A percentile compares a stretch with the other conserved stretches of the same genome.
Evolutionary conservation across 2,113 vertebrate species (phyloP).

Genomic region (Smithornis capensis): DNA sequence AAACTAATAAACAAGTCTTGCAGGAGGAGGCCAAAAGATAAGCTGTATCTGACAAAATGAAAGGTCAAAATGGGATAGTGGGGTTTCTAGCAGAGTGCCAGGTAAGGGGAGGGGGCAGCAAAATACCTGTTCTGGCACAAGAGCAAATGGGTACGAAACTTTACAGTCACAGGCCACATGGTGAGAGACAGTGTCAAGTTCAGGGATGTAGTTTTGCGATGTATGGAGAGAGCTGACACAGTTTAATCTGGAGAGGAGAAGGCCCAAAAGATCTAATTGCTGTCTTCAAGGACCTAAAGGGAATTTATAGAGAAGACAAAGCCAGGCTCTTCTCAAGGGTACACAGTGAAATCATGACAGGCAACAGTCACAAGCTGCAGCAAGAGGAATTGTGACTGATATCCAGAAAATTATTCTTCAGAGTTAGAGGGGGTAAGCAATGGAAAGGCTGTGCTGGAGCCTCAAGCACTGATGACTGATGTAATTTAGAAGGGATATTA

Average conservation of each 20-base stretch:
- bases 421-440: background rate
- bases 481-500: background rate
- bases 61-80: background rate
- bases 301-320: background rate
- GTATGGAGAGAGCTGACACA: background rate
- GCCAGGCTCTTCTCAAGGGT: background rate
- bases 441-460: background rate
- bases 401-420: background rate
- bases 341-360: background rate
- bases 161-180: background rate
- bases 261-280: background rate
- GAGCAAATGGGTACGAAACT: background rate
- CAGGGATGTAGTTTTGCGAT: background rate
- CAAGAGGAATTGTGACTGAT: background rate
- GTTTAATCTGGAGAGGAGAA: background rate
- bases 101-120: background rate
- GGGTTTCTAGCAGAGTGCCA: background rate
- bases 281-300: background rate
- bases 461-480: background rate
- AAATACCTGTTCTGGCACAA: background rate
- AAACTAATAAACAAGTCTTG: background rate
- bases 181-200: background rate
- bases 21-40: background rate
- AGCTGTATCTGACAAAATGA: background rate
- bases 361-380: background rate